Evolutionary conservation across 2,888 invertebrate genomes (phyloP).

Genomic region (Drosophila merina): DNA sequence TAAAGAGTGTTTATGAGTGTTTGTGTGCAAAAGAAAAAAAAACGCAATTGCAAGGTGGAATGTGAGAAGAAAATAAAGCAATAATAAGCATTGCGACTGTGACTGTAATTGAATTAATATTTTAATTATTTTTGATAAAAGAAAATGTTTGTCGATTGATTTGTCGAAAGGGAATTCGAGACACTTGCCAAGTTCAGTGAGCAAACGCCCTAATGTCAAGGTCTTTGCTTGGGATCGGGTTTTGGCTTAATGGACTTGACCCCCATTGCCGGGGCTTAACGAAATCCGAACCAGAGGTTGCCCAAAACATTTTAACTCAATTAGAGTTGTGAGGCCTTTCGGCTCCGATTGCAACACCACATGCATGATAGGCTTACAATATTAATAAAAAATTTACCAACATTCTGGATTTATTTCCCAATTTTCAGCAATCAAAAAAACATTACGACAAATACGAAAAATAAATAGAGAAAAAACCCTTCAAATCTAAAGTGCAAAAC

Average conservation of each 20-base stretch:
- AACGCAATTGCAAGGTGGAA: constrained; percentile 12
- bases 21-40: constrained; percentile 3
- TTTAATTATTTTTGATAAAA: neutral
- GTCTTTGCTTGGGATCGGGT: constrained; percentile 37
- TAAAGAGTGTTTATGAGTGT: neutral
- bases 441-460: constrained; percentile 11
- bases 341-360: constrained; percentile 14
- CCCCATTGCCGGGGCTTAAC: constrained; percentile 41
- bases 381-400: neutral
- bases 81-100: constrained; percentile 11
- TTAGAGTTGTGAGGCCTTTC: constrained; percentile 16
- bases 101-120: neutral
- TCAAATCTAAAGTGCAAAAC: constrained; percentile 23
- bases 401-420: constrained; percentile 4
- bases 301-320: constrained; percentile 26
- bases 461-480: constrained; percentile 13
- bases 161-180: constrained; percentile 37
- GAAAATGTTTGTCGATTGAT: constrained; percentile 57
- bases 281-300: constrained; percentile 26
- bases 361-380: neutral
- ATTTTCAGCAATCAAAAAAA: constrained; percentile 16
- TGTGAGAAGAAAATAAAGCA: constrained; percentile 24
- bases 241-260: constrained; percentile 49
- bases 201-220: constrained; percentile 64
- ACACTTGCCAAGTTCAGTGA: constrained; percentile 30